A percentile compares a stretch with the other conserved stretches of the same genome.
Evolutionary conservation across 2,797 vertebrate species (phyloP).

Genomic region (Erpetoichthys calabaricus): DNA sequence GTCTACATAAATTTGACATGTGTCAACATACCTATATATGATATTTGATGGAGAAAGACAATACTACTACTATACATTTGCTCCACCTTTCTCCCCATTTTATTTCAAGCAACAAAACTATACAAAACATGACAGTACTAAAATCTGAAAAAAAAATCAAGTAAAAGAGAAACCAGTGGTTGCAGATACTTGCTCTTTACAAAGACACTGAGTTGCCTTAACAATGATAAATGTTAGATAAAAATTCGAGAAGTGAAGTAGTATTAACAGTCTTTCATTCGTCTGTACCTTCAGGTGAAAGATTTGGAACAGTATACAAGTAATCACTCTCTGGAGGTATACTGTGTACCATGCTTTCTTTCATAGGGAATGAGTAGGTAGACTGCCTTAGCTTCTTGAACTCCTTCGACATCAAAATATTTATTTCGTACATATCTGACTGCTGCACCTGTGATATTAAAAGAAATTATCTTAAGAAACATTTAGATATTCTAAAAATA

Average conservation of each 20-base stretch:
- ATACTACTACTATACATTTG: too few relatives aligned
- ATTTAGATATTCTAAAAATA: neutral
- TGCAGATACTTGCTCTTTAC: neutral
- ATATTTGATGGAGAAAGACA: too few relatives aligned
- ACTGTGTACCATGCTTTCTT: conserved; percentile 74
- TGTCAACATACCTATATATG: too few relatives aligned
- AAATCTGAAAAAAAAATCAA: neutral
- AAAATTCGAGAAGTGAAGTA: too few relatives aligned
- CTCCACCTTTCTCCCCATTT: too few relatives aligned
- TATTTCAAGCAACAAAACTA: too few relatives aligned
- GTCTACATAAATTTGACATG: too few relatives aligned
- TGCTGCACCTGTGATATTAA: conserved; percentile 62
- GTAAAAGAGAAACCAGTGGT: neutral
- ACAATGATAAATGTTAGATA: neutral
- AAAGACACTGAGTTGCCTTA: neutral
- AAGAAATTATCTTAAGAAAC: conserved; percentile 7
- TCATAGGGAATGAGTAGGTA: conserved; percentile 61
- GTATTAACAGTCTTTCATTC: neutral
- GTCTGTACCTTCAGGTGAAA: conserved; percentile 56
- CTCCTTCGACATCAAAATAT: conserved; percentile 69
- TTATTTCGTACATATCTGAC: conserved; percentile 74
- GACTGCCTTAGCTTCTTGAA: conserved; percentile 63
- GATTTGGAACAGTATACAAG: conserved; percentile 61
- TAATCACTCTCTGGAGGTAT: conserved; percentile 64
- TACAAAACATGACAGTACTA: too few relatives aligned